Percentiles rank a stretch among this genome's conserved stretches.
These are phyloP conservation scores for Gracilinanus agilis DNA, from an alignment of 2,113 vertebrate species.

Conservation along the genomic window DNA sequence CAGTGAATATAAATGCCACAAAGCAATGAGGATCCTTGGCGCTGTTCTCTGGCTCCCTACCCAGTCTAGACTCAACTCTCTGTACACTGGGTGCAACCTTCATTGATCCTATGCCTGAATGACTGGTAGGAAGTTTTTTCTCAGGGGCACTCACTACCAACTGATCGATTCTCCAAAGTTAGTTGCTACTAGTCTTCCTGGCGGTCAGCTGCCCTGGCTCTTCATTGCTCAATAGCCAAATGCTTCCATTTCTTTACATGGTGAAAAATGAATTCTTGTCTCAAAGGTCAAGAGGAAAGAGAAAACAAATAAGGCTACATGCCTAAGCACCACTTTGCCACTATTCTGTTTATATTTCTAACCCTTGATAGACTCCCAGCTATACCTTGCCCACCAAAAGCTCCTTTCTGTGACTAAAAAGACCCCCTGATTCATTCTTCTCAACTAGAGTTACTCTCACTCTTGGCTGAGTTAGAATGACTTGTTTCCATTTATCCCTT, in stretches of 20 bases:
- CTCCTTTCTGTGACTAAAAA: neutral
- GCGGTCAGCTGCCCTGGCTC: neutral
- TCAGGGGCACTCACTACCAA: neutral
- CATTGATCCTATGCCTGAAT: neutral
- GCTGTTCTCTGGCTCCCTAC: neutral
- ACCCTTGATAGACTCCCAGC: neutral
- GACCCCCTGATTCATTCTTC: neutral
- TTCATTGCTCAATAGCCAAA: neutral
- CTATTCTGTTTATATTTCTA: neutral
- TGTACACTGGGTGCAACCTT: neutral
- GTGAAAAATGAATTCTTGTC: neutral
- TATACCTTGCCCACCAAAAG: neutral
- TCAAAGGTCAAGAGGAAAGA: neutral
- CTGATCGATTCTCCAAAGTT: neutral
- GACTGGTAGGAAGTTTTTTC: neutral
- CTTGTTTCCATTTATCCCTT: neutral
- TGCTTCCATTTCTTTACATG: neutral
- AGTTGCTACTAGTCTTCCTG: neutral
- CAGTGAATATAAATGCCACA: neutral
- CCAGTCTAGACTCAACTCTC: neutral
- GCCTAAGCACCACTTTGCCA: neutral
- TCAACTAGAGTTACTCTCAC: constrained; percentile 16
- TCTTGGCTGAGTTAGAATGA: constrained; percentile 4
- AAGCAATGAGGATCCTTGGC: neutral
- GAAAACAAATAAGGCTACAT: neutral